Base-by-base conservation (phyloP, 2,797 vertebrate genomes). In the Gymnocypris eckloni region DNA sequence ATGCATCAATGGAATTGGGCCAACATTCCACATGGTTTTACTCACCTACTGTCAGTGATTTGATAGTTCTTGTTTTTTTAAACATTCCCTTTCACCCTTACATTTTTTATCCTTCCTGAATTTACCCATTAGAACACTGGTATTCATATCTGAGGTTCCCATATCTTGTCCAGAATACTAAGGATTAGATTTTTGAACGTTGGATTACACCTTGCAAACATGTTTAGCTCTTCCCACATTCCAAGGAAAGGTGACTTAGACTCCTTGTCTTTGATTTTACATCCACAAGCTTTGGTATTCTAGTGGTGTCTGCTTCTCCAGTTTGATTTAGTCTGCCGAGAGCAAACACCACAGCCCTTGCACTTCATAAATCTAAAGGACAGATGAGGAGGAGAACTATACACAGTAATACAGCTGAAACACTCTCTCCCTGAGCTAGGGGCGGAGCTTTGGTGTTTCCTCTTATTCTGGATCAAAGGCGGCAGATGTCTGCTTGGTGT, bases 351-450 rank as follows among this genome's bases (percentile, higher is more conserved):
- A 72, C 61, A 80, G 78, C 16, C 15, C 48, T 76, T 66, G 61
- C 37, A 72, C 79, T 88, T 84, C 28, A 43, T 89, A 89, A 92
- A 88, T 91, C 79, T 78, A 81, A 81, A 59, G 84, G 90, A 92
- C 89, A 88, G 89, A 86, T 89, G 72, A 78, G 75, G 59, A 50
- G 59, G 15, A 78, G 83, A 86, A 77, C 61, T 77, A 50, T 37
- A 76, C 59, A 75, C 22, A 39, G 43, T 66, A 76, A 50, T 69
- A 41, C 45, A 69, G 59, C 72, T 39, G 20, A 83, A 66, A 76
- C 43, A 67, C 56, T 76, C 50, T 70, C 50, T 72, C 37, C 80
- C 50, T 43, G n/a, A 73, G 69, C 39, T 54, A 43, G 39, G 39
- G 81, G 69, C 2, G 6, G 69, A 48, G 81, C 54, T 82, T 73